Base-by-base conservation (phyloP, 2,797 vertebrate species). In the Acrossocheilus fasciatus region DNA sequence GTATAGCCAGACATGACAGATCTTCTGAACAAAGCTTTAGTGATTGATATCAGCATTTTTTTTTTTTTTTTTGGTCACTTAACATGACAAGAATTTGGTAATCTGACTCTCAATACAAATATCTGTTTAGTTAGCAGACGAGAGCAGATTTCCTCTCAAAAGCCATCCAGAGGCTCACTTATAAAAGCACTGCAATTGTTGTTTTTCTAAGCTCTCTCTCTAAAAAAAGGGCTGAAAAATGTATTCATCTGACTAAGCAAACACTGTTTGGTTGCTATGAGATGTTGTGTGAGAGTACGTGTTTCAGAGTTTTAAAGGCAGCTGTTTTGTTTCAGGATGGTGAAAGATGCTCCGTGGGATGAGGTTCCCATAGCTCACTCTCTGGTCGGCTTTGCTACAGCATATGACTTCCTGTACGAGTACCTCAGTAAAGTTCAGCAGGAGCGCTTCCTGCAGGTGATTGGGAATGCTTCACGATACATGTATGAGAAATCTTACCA, bases 291-390 rank as follows among this genome's bases (percentile, higher is more conserved):
- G 26, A 78, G 36, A 30, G 8, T 64, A 59, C 6, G 0, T 86
- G 79, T 72, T 45, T 20, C n/a, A 66, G 11, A 59, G 26, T 73
- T 18, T 88, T 26, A 34, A 66, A 23, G 17, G 18, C 1, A 26
- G 17, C 43, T 81, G 26, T 81, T 69, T 69, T 82, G 72, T 93
- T 91, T 83, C 93, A 99, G 98, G 98, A 91, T 99, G 92, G 98
- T 99, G 77, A 99, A 97, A 92, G 98, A 99, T 30, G 97, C 98
- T 9, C 98, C 98, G 0, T 98, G 98, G 98, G 98, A 99, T 91
- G 98, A 99, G 80, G 97, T 99, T n/a, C 98, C 98, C 0, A 90
- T 99, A 50, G 98, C 98, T 4, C 98, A 99, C 94, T 99, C 98
- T 69, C 93, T 99, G 92, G 97, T 99, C 39, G 98, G 97, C 59